Percentiles rank a stretch among this genome's conserved stretches.
These are phyloP conservation scores for Seriola rivoliana DNA, from an alignment of 2,113 vertebrate species.

Conservation along the genomic window DNA sequence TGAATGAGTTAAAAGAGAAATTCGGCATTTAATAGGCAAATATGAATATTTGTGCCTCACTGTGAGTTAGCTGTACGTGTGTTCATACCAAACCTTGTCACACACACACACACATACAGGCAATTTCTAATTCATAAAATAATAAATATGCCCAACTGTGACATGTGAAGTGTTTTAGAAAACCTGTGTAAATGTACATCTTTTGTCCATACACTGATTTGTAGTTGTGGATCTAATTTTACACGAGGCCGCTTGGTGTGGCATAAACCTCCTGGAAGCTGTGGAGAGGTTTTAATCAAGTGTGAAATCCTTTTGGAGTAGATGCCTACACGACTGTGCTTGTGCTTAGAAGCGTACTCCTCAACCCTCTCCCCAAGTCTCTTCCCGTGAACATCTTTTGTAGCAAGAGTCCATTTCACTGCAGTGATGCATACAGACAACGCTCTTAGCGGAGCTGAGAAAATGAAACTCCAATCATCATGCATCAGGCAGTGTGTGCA, in stretches of 20 bases:
- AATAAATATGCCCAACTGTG: constrained; percentile 16
- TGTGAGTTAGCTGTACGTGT: not conserved
- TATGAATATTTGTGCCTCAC: not conserved
- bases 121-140: constrained; percentile 36
- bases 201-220: constrained; percentile 42
- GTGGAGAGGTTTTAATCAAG: constrained; percentile 82
- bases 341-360: constrained; percentile 64
- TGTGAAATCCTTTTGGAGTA: constrained; percentile 82
- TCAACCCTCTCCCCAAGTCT: constrained; percentile 64
- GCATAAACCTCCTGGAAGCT: constrained; percentile 79
- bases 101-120: not conserved
- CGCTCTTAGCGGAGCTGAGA: constrained; percentile 64
- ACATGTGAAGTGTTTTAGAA: constrained; percentile 51
- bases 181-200: constrained; percentile 29
- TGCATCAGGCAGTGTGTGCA: constrained; percentile 38
- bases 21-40: constrained; percentile 22
- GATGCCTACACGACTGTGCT: constrained; percentile 72
- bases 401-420: constrained; percentile 68
- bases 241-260: constrained; percentile 68
- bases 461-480: constrained; percentile 67
- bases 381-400: constrained; percentile 72
- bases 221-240: constrained; percentile 48
- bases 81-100: not conserved
- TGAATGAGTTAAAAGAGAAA: constrained; percentile 42
- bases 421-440: constrained; percentile 73